Evolutionary conservation across 1,140 invertebrate genomes (phyloP).

Genomic region (Asobara japonica): DNA sequence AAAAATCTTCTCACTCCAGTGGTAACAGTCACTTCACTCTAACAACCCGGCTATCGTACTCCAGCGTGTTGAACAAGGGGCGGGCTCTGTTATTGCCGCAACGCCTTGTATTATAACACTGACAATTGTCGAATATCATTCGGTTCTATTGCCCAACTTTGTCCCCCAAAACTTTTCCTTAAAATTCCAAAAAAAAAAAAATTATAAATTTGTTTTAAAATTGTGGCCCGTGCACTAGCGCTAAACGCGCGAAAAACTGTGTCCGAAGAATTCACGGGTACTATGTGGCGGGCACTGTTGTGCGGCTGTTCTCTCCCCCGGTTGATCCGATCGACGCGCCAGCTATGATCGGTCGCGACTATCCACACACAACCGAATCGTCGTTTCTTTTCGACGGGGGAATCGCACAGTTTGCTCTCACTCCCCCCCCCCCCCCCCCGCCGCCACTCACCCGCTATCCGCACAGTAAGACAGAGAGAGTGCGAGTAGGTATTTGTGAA

Average conservation of each 20-base stretch:
- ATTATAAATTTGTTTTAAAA: no score
- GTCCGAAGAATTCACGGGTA: slow-evolving; percentile 24
- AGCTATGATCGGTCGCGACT: slow-evolving; percentile 68
- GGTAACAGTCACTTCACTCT: slow-evolving; percentile 18
- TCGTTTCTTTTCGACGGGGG: slow-evolving; percentile 64
- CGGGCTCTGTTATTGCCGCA: slow-evolving; percentile 4
- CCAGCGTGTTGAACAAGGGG: slow-evolving; percentile 14
- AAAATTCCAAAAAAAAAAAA: no score
- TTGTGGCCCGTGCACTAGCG: background rate
- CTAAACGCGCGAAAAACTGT: background rate
- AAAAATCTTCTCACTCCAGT: slow-evolving; percentile 8
- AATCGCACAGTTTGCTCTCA: background rate
- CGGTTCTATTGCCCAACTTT: background rate
- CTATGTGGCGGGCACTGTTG: slow-evolving; percentile 26
- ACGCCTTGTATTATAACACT: slow-evolving; percentile 8
- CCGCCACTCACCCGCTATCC: slow-evolving; percentile 29
- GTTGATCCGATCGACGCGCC: slow-evolving; percentile 64
- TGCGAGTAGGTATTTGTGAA: slow-evolving; percentile 27
- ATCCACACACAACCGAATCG: slow-evolving; percentile 61
- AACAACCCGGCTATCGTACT: slow-evolving; percentile 7
- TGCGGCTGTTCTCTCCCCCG: slow-evolving; percentile 37
- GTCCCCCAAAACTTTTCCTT: background rate
- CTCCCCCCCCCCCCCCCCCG: background rate
- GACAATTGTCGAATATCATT: slow-evolving; percentile 9
- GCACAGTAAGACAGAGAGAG: slow-evolving; percentile 32